Evolutionary conservation across 2,797 vertebrate species (phyloP), one percentile per base, ranked within the genome.

Genomic region (Eleutherodactylus coqui): DNA sequence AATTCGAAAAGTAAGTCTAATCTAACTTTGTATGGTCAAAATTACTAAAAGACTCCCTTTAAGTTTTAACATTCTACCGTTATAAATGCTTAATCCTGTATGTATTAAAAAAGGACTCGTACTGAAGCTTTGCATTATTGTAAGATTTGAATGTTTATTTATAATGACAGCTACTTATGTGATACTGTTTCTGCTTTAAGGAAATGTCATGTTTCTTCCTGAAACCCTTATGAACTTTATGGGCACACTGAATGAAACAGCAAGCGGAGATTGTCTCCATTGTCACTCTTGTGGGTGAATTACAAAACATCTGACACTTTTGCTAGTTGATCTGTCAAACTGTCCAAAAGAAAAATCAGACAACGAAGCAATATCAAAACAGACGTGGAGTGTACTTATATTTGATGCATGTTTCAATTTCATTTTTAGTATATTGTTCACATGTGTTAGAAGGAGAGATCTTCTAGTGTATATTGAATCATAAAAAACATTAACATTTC

Each of bases 251-350:
- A 75, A 85, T 80, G 19, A 84, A 62, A 51, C 69, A 76, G 77
- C 47, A 76, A 73, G 38, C 6, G n/a, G 21, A 80, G 43, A 80
- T 79, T 84, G 81, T 83, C 80, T 87, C 41, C 38, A 80, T 79
- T 87, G 86, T 87, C 86, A 84, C 55, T 87, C 70, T 67, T 38
- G 70, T 38, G 69, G 79, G 43, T 29, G 24, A 45, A 75, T 81
- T 80, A 81, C 77, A 76, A 81, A 85, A 76, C 36, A 87, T 81
- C 70, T 87, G 86, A 80, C 86, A 87, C 34, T 58, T 76, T 29
- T 45, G 73, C 47, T 53, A 78, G 80, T 86, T 67, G 47, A 70
- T 76, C 77, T 80, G 82, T 85, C 86, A 87, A 84, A 45, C 82
- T 87, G 86, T 87, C 86, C 84, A 5, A 45, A 45, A 10, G 21